A percentile compares a stretch with the other conserved stretches of the same genome.
phyloP scores from a whole-genome alignment of 2,888 invertebrate genomes.

The Morpho achilles region DNA sequence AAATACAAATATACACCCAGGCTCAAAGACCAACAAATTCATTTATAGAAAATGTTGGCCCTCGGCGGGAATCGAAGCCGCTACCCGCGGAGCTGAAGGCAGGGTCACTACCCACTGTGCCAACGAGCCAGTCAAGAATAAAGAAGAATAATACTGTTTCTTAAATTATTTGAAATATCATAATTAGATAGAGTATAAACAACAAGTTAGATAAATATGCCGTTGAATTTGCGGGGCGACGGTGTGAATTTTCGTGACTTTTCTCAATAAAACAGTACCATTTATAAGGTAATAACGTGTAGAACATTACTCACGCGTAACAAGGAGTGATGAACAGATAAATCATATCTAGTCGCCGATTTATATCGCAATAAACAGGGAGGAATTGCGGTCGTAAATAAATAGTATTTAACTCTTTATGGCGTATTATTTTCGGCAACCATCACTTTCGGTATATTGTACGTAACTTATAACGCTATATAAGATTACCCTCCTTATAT shows the following conservation, averaged over 20 bases:
- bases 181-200: neutral
- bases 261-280: slow-evolving; percentile 35
- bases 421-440: slow-evolving; percentile 39
- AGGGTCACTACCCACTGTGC: no score
- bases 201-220: neutral
- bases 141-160: no score
- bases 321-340: slow-evolving; percentile 73
- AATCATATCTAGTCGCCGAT: slow-evolving; percentile 75
- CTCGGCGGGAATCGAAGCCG: no score
- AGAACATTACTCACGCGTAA: slow-evolving; percentile 66
- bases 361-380: slow-evolving; percentile 72
- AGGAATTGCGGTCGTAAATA: slow-evolving; percentile 65
- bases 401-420: slow-evolving; percentile 60
- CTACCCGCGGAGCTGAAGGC: no score
- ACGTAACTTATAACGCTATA: slow-evolving; percentile 16
- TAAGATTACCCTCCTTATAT: no score
- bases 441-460: slow-evolving; percentile 26
- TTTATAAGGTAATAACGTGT: slow-evolving; percentile 62
- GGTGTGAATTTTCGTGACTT: slow-evolving; percentile 11
- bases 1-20: no score
- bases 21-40: no score
- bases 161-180: neutral
- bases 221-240: neutral
- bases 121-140: no score
- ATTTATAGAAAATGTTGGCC: no score